These are phyloP conservation scores for Lerema accius DNA, from an alignment of 1,140 invertebrate species.

Conservation along the genomic window DNA sequence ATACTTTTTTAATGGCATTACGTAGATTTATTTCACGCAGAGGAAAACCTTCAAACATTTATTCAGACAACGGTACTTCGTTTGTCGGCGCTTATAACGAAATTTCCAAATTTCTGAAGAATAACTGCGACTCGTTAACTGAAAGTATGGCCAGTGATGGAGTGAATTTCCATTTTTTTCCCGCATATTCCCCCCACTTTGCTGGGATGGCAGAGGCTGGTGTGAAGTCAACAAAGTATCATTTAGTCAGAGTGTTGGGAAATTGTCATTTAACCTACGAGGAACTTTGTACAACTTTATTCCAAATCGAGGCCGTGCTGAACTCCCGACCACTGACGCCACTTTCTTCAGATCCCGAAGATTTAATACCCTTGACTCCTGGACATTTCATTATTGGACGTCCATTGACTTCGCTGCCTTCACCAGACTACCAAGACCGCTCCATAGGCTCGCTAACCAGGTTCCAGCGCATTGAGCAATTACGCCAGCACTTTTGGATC, in stretches of 20 bases:
- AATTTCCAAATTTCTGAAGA: constrained; percentile 31
- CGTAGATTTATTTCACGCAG: constrained; percentile 36
- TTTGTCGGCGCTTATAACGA: constrained; percentile 49
- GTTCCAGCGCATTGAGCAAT: constrained; percentile 25
- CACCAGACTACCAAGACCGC: neutral
- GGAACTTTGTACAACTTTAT: constrained; percentile 31
- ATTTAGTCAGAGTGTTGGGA: constrained; percentile 38
- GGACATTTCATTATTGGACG: constrained; percentile 59
- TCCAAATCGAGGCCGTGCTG: constrained; percentile 36
- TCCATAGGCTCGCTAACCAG: constrained; percentile 3
- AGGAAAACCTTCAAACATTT: constrained; percentile 46
- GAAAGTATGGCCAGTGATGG: constrained; percentile 30
- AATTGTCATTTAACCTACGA: constrained; percentile 37
- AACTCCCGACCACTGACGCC: constrained; percentile 37
- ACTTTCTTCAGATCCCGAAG: constrained; percentile 46
- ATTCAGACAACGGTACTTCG: constrained; percentile 47
- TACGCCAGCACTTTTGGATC: constrained; percentile 33
- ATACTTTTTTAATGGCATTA: constrained; percentile 26
- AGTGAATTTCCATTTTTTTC: constrained; percentile 41
- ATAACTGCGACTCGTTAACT: constrained; percentile 20
- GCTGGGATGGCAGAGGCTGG: constrained; percentile 36
- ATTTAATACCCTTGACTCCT: constrained; percentile 47
- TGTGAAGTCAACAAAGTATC: constrained; percentile 39
- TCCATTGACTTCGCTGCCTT: constrained; percentile 40
- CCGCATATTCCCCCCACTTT: constrained; percentile 40